phyloP scores from a whole-genome alignment of 2,113 vertebrate genomes.

The Hippolais icterina region DNA sequence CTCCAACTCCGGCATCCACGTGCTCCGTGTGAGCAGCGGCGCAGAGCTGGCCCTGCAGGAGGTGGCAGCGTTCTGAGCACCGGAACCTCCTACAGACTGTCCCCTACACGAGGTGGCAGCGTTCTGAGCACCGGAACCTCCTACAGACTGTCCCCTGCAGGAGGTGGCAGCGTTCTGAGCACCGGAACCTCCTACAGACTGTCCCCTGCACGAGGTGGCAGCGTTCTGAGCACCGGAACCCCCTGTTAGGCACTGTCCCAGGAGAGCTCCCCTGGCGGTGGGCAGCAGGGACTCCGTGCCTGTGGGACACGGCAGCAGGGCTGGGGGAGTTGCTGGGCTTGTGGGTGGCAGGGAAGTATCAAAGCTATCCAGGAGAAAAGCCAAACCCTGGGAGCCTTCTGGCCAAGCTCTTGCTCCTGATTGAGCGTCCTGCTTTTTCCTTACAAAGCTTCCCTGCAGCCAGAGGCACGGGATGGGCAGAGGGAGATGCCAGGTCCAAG shows the following conservation, averaged over 20 bases:
- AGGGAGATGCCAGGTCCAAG: neutral
- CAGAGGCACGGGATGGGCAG: accelerated
- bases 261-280: accelerated
- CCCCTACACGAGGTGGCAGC: conserved; percentile 46
- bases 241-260: neutral
- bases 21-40: conserved; percentile 59
- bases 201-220: neutral
- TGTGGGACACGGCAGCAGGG: accelerated
- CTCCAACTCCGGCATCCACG: conserved; percentile 81
- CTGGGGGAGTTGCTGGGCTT: no score
- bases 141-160: neutral
- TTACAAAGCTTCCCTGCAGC: neutral
- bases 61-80: conserved; percentile 69
- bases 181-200: neutral
- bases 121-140: conserved; percentile 49
- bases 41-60: conserved; percentile 28
- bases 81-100: accelerated
- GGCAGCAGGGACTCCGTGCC: neutral
- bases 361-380: neutral
- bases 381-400: neutral
- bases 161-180: neutral
- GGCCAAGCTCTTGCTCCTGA: neutral
- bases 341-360: neutral
- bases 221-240: neutral
- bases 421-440: neutral